Conservation (phyloP, 2,113 vertebrate species). For the Carettochelys insculpta region DNA sequence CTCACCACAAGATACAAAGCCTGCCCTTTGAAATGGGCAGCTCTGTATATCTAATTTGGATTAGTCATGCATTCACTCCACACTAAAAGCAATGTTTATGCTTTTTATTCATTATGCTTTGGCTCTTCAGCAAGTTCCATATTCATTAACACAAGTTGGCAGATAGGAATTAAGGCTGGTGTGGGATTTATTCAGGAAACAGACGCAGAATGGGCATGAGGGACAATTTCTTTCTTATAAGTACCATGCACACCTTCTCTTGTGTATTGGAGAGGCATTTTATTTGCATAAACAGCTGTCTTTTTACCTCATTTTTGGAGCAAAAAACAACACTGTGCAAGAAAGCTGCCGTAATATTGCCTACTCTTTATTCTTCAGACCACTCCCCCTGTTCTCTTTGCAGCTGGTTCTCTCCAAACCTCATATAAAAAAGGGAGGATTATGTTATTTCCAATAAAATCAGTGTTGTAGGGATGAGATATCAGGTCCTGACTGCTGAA, state of each 20-base stretch:
- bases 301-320: slow-evolving; percentile 51
- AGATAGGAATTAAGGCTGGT: slow-evolving; percentile 44
- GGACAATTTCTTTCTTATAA: slow-evolving; percentile 63
- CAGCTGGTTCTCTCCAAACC: slow-evolving; percentile 25
- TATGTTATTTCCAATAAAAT: neutral
- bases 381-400: neutral
- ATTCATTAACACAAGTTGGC: slow-evolving; percentile 63
- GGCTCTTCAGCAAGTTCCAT: slow-evolving; percentile 44
- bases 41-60: slow-evolving; percentile 52
- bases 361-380: slow-evolving; percentile 33
- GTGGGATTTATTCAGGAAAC: slow-evolving; percentile 55
- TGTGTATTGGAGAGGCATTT: slow-evolving; percentile 66
- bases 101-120: slow-evolving; percentile 30
- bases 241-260: slow-evolving; percentile 67
- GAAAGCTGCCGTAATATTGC: slow-evolving; percentile 55
- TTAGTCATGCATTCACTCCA: slow-evolving; percentile 52
- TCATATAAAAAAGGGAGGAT: neutral
- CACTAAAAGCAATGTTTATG: slow-evolving; percentile 46
- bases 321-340: slow-evolving; percentile 41
- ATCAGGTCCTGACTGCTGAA: neutral
- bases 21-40: slow-evolving; percentile 56
- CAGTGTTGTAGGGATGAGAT: neutral
- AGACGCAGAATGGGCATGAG: slow-evolving; percentile 29
- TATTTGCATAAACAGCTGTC: slow-evolving; percentile 74
- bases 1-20: slow-evolving; percentile 15